Evolutionary conservation across 2,888 invertebrate genomes (phyloP), one percentile per base, ranked within the genome.

Genomic region (Schizaphis graminum): DNA sequence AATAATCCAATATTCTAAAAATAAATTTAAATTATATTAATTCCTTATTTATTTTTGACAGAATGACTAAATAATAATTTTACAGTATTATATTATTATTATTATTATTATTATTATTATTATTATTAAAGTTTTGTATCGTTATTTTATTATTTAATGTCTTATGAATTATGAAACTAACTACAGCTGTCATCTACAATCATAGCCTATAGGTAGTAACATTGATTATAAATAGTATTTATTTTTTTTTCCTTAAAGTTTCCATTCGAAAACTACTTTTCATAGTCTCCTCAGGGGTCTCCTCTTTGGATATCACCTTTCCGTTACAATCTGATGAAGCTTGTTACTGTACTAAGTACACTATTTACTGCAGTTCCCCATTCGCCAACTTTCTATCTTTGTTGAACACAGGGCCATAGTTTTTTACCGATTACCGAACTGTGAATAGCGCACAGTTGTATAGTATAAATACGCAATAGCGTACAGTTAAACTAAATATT

Each of bases 1-100:
- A 88, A 87, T 53, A 49, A 49, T 49, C 87, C n/a, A 87, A n/a
- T 53, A 87, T 49, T 87, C 21, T 53, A n/a, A 35, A 87, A 87
- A 87, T 53, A 87, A 53, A 87, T 49, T 53, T 49, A 35, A 87
- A 77, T 35, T 21, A 35, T 7, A 49, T 49, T n/a, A n/a, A n/a
- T 53, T 44, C 5, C 4, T 85, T 26, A 28, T 44, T 77, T 77
- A 13, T 28, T 28, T 61, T 28, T 61, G 10, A 61, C 11, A 61
- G 8, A 28, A 7, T 47, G 28, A 28, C 28, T 61, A 61, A 61
- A 28, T 61, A 61, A 10, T 61, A 61, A 61, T 61, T 61, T 28
- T 61, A 61, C 10, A 61, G 3, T 61, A 61, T 61, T n/a, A 3
- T n/a, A 61, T 10, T 28, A 61, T 61, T 67, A 8, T n/a, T 13